Conservation (phyloP, 1,140 invertebrate species). For the Spodoptera frugiperda region DNA sequence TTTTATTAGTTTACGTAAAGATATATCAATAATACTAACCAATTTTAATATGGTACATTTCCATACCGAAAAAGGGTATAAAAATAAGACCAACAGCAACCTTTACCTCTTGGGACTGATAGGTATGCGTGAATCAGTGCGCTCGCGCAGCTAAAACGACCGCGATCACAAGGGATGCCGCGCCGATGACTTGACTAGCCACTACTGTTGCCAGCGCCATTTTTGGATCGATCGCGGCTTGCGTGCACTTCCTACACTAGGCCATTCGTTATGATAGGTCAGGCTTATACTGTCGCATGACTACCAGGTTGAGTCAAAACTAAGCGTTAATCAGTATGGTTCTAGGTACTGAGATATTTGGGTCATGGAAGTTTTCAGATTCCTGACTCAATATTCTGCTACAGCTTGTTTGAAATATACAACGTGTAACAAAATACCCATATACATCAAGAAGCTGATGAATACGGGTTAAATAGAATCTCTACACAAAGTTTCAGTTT, state of each 20-base stretch:
- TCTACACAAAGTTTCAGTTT: no score
- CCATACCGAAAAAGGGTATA: conserved; percentile 3
- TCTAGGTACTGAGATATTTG: no score
- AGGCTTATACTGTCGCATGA: neutral
- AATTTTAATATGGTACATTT: neutral
- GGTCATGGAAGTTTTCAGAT: no score
- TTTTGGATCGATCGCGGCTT: neutral
- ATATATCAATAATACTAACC: no score
- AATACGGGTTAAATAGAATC: no score
- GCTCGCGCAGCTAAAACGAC: conserved; percentile 54
- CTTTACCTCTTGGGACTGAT: conserved; percentile 8
- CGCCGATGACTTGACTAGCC: conserved; percentile 49
- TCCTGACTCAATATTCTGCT: neutral
- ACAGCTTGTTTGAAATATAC: conserved; percentile 14
- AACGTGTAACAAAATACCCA: no score
- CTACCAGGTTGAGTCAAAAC: neutral
- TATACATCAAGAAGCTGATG: no score
- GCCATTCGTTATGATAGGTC: conserved; percentile 13
- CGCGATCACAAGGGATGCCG: conserved; percentile 54
- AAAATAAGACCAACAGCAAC: conserved; percentile 11
- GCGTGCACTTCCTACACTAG: conserved; percentile 21
- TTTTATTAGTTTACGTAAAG: no score
- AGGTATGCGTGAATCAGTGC: conserved; percentile 56
- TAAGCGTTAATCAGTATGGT: no score
- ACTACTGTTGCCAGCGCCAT: conserved; percentile 13